Evolutionary conservation across 1,140 invertebrate species (phyloP).

Genomic region (Ceratina calcarata): DNA sequence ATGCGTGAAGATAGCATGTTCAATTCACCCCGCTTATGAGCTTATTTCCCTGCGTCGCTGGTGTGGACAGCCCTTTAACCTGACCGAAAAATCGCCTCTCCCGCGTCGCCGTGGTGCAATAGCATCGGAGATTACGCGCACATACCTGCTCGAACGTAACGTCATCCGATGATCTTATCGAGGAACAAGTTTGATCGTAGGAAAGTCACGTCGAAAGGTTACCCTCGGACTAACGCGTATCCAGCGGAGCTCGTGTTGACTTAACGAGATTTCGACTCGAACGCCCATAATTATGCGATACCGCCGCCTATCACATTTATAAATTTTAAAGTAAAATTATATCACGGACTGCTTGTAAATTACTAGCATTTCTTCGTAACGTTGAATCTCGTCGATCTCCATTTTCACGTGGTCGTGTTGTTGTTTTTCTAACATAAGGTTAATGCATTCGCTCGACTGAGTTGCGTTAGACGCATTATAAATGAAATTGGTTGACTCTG

Average conservation of each 20-base stretch:
- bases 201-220: constrained; percentile 57
- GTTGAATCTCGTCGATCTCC: constrained; percentile 16
- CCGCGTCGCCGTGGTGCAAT: constrained; percentile 11
- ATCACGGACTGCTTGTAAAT: constrained; percentile 20
- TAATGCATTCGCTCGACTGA: not conserved
- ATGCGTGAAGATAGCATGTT: constrained; percentile 66
- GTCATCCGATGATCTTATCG: constrained; percentile 62
- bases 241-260: constrained; percentile 29
- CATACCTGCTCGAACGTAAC: constrained; percentile 49
- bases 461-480: not conserved
- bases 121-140: constrained; percentile 41
- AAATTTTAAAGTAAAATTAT: constrained; percentile 34
- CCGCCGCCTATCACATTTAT: constrained; percentile 27
- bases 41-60: constrained; percentile 51
- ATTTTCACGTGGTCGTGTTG: not conserved
- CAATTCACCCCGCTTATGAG: constrained; percentile 53
- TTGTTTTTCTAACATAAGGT: not conserved
- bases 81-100: constrained; percentile 37
- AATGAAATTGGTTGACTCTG: not conserved
- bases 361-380: constrained; percentile 2
- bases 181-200: constrained; percentile 61
- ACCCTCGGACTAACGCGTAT: constrained; percentile 50
- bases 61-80: constrained; percentile 4
- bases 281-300: constrained; percentile 34
- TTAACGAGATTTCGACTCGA: constrained; percentile 57